These are phyloP conservation scores for Wiebesia pumilae DNA, from an alignment of 1,140 invertebrate genomes.

Conservation along the genomic window DNA sequence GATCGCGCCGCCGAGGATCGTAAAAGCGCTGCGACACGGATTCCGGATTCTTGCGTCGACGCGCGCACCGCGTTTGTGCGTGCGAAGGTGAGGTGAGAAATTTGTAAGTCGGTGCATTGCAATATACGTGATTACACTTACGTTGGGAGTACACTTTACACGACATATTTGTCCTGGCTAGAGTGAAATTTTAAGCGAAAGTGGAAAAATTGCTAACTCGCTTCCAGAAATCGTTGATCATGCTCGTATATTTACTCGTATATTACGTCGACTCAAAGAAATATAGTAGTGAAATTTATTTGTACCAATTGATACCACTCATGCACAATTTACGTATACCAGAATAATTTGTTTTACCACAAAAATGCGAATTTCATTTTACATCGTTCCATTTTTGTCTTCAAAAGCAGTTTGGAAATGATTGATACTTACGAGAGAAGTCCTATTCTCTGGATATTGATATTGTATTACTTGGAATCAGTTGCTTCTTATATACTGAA, in stretches of 20 bases:
- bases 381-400: too few species aligned
- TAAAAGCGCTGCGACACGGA: constrained; percentile 41
- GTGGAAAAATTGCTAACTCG: neutral
- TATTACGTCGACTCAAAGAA: neutral
- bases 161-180: neutral
- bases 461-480: neutral
- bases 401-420: neutral
- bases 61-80: neutral
- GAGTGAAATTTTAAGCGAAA: neutral
- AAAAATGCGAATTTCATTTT: too few species aligned
- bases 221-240: neutral
- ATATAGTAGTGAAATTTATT: neutral
- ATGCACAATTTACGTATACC: neutral
- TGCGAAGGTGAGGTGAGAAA: neutral
- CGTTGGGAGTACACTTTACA: neutral
- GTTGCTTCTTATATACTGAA: neutral
- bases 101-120: neutral
- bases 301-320: neutral
- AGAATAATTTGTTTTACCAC: too few species aligned
- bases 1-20: neutral
- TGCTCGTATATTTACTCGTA: neutral
- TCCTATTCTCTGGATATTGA: neutral
- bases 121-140: neutral
- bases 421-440: neutral
- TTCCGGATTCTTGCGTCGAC: constrained; percentile 47